These are phyloP conservation scores for Drosophila planitibia DNA, from an alignment of 2,888 invertebrate genomes.

Conservation along the genomic window DNA sequence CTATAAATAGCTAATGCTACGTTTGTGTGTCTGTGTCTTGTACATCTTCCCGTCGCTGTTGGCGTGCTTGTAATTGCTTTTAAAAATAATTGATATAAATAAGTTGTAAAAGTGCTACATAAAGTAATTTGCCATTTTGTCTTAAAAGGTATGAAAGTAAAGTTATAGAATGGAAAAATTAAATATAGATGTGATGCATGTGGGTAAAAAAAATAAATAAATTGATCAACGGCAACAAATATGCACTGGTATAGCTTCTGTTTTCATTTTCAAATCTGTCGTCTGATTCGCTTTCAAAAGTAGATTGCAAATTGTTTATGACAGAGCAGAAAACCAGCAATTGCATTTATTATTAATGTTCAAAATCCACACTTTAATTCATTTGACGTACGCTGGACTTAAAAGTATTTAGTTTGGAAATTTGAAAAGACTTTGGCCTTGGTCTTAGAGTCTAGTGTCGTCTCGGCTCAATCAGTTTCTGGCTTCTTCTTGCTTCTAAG, in stretches of 20 bases:
- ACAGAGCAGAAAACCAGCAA: no score
- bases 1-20: slow-evolving; percentile 23
- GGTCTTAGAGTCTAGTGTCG: neutral
- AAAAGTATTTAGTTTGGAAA: neutral
- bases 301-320: neutral
- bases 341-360: neutral
- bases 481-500: neutral
- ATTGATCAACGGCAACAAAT: neutral
- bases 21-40: slow-evolving; percentile 2
- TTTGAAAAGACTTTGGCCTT: neutral
- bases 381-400: neutral
- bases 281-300: neutral
- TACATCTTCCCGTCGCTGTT: slow-evolving; percentile 4
- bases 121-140: neutral
- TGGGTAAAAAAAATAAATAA: neutral
- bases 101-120: slow-evolving; percentile 21
- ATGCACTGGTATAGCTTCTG: neutral
- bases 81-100: slow-evolving; percentile 37
- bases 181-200: neutral
- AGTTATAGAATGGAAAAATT: neutral
- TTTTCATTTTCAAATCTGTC: neutral
- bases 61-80: slow-evolving; percentile 29
- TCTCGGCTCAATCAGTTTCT: neutral
- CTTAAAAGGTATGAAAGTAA: neutral
- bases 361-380: neutral